Evolutionary conservation across 1,140 invertebrate species (phyloP).

Genomic region (Popillia japonica): DNA sequence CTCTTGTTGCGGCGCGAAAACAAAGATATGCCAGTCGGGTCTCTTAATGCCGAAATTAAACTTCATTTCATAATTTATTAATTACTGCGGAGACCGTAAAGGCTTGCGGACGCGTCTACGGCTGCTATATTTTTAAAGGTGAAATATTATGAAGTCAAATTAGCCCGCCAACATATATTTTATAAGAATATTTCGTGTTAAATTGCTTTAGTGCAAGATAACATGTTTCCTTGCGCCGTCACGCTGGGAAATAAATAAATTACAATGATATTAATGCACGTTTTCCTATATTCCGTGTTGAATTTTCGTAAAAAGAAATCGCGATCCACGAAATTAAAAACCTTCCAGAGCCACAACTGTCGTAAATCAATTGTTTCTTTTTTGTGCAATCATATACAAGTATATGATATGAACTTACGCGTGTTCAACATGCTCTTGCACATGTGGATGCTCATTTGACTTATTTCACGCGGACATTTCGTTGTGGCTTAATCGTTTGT

Average conservation of each 20-base stretch:
- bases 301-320: slow-evolving; percentile 17
- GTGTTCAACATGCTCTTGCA: no score
- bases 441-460: not conserved
- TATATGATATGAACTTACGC: slow-evolving; percentile 4
- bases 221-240: slow-evolving; percentile 34
- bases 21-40: slow-evolving; percentile 1
- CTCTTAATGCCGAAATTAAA: slow-evolving; percentile 25
- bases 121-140: slow-evolving; percentile 37
- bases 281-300: slow-evolving; percentile 33
- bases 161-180: slow-evolving; percentile 36
- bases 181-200: slow-evolving; percentile 37
- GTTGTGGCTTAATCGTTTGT: slow-evolving; percentile 22
- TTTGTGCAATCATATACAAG: not conserved
- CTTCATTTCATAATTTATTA: slow-evolving; percentile 34
- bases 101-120: not conserved
- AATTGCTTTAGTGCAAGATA: slow-evolving; percentile 29
- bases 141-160: slow-evolving; percentile 39
- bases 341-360: not conserved
- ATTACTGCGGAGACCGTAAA: slow-evolving; percentile 17
- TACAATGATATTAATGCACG: slow-evolving; percentile 36
- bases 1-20: not conserved
- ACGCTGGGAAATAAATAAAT: slow-evolving; percentile 38
- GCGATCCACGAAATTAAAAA: slow-evolving; percentile 32
- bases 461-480: not conserved
- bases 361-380: slow-evolving; percentile 20